These are phyloP conservation scores for Leptopilina drosophilae DNA, from an alignment of 2,888 invertebrate genomes.

Conservation along the genomic window DNA sequence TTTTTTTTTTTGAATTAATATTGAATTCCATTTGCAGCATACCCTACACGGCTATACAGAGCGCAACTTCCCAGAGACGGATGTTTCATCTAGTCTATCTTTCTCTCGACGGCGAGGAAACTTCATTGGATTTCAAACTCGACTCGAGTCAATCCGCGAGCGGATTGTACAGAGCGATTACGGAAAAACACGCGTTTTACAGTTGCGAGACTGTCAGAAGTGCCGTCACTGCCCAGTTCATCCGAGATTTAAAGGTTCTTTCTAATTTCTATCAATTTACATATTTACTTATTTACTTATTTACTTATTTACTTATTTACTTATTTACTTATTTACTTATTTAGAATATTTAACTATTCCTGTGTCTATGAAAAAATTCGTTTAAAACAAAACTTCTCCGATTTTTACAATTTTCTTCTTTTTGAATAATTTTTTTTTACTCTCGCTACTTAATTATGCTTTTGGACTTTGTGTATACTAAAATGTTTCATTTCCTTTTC, in stretches of 20 bases:
- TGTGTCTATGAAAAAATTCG: too few species aligned
- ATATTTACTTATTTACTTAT: too few species aligned
- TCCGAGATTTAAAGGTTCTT: constrained; percentile 87
- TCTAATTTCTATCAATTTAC: too few species aligned
- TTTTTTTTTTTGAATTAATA: background rate
- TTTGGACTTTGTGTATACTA: background rate
- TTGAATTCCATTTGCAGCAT: constrained; percentile 79
- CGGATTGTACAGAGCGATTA: constrained; percentile 90
- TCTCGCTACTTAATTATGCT: too few species aligned
- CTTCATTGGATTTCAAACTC: constrained; percentile 87
- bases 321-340: too few species aligned
- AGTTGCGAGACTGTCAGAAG: constrained; percentile 94
- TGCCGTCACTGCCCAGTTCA: constrained; percentile 92
- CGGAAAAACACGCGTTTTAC: constrained; percentile 95
- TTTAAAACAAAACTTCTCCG: too few species aligned
- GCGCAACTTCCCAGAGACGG: constrained; percentile 86
- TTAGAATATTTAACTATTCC: too few species aligned
- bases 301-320: too few species aligned
- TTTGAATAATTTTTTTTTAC: too few species aligned
- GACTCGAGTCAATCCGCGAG: constrained; percentile 89
- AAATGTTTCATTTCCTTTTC: constrained; percentile 54
- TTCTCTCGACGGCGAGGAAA: constrained; percentile 83
- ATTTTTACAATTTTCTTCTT: too few species aligned
- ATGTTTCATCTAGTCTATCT: constrained; percentile 87
- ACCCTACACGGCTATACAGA: constrained; percentile 89